Evolutionary conservation across 2,888 invertebrate genomes (phyloP), one percentile per base, ranked within the genome.

Genomic region (Trilocha varians): DNA sequence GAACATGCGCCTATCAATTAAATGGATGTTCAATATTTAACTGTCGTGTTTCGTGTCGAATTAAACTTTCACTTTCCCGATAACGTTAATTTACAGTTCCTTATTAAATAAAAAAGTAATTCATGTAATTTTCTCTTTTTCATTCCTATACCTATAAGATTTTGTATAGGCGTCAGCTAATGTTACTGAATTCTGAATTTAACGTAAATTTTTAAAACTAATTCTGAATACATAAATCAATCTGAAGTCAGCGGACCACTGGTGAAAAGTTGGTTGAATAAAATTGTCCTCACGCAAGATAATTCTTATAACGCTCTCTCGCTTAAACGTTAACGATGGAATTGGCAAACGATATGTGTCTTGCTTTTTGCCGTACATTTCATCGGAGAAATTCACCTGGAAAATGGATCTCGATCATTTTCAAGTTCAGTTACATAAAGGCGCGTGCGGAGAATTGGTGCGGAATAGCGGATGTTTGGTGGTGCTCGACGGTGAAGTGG

Each of bases 351-450:
- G 70, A 77, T 70, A 73, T 72, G 71, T 70, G 71, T 71, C 69
- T 77, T 64, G 68, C 71, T 85, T 85, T 85, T 86, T 86, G 66
- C 65, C 59, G 64, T 70, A 69, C 84, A 87, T 87, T 85, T 83
- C 83, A 83, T 82, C 62, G 84, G 87, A 84, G 87, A 87, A 86
- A 87, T 85, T 85, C 73, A 71, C 77, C 82, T 86, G 82, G 85
- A 85, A 87, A 86, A 85, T 78, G 71, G 75, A 83, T 83, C 79
- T 79, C 68, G 77, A 82, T 79, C 74, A 84, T 85, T 78, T 85
- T 86, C 84, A 87, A 86, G 87, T 86, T 85, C 85, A 83, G 79
- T 87, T 86, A 87, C 82, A 59, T 87, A 86, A 87, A 85, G 71
- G 65, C 78, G 83, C 80, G 82, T 84, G 83, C 74, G 69, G 76